Conservation (phyloP, 2,888 invertebrate species). For the Caenorhabditis imperialis region DNA sequence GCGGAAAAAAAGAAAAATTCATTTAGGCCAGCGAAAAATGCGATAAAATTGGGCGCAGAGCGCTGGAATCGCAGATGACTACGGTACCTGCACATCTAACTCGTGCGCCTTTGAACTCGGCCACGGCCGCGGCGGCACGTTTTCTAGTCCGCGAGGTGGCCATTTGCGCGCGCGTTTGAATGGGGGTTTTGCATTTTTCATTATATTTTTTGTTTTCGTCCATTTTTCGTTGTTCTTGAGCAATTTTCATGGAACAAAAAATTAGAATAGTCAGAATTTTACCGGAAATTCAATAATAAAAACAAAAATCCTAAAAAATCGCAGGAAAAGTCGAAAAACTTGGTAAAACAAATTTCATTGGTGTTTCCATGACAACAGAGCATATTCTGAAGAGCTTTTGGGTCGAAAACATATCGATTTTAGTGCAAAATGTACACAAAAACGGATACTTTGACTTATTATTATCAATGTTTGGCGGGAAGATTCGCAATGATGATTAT, state of each 20-base stretch:
- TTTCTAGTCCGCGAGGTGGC: constrained; percentile 11
- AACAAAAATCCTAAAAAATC: not conserved
- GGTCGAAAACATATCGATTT: not conserved
- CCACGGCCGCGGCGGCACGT: constrained; percentile 11
- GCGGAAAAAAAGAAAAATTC: constrained; percentile 48
- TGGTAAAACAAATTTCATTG: not conserved
- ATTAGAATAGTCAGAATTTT: no score
- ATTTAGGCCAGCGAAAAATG: constrained; percentile 49
- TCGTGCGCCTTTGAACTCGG: constrained; percentile 47
- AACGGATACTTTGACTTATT: constrained; percentile 81
- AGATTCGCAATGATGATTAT: constrained; percentile 84
- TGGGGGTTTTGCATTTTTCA: not conserved
- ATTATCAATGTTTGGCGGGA: constrained; percentile 84
- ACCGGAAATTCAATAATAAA: not conserved
- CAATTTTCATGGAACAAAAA: constrained; percentile 1
- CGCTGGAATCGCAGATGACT: constrained; percentile 5
- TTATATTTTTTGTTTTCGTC: not conserved
- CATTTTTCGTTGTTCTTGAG: not conserved
- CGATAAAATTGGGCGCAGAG: constrained; percentile 7
- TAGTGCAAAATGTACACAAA: constrained; percentile 35
- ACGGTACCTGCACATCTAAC: constrained; percentile 57
- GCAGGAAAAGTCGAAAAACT: not conserved
- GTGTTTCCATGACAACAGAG: constrained; percentile 28
- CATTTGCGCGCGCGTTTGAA: constrained; percentile 4
- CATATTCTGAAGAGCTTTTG: not conserved